A percentile compares a stretch with the other conserved stretches of the same genome.
Evolutionary conservation across 2,113 vertebrate species (phyloP).

Genomic region (Vidua chalybeata): DNA sequence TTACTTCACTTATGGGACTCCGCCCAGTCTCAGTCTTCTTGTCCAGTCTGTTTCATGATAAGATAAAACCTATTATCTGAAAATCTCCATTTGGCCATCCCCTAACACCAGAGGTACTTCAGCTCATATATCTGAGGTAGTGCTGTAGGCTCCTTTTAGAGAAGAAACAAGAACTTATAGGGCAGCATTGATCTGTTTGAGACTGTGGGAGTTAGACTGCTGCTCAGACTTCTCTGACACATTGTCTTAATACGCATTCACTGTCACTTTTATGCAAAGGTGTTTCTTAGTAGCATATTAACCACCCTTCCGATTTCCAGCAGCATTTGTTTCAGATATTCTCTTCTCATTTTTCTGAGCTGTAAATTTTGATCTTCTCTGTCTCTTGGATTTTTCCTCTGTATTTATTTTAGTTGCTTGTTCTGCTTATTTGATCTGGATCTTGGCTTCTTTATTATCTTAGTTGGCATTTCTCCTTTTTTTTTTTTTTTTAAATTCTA

Average conservation of each 20-base stretch:
- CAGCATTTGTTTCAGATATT: not conserved
- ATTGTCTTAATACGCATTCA: not conserved
- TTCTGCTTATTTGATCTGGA: not conserved
- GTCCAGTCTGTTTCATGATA: not conserved
- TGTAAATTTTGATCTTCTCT: not conserved
- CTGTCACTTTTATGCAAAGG: not conserved
- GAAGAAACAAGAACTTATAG: not conserved
- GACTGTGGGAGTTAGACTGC: not conserved
- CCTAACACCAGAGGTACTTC: not conserved
- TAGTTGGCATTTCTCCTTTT: not conserved
- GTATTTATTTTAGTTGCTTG: not conserved
- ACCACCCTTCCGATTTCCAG: not conserved
- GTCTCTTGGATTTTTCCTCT: not conserved
- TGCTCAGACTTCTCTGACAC: not conserved
- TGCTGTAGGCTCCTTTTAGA: not conserved
- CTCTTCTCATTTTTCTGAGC: not conserved
- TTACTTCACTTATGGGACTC: not conserved
- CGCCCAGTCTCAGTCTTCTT: not conserved
- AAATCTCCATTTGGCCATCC: not conserved
- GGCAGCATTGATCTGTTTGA: not conserved
- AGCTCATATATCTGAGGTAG: not conserved
- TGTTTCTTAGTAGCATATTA: not conserved
- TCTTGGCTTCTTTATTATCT: constrained; percentile 15
- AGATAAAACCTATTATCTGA: not conserved
- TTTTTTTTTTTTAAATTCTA: not conserved